Evolutionary conservation across 2,797 vertebrate species (phyloP).

Genomic region (Adelosebastes latens): DNA sequence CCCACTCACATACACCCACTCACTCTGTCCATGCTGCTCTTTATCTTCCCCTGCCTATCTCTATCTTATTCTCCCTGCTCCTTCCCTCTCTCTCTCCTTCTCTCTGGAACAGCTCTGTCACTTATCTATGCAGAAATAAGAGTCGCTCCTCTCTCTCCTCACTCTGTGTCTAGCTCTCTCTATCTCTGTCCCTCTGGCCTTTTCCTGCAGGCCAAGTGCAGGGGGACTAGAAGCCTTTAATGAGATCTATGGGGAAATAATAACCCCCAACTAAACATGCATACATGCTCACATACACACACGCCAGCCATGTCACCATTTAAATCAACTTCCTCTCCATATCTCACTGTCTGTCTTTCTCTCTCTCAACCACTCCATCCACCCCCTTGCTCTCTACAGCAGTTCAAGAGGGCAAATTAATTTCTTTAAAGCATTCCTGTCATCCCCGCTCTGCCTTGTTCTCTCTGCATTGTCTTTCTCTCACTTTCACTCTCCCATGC

Average conservation of each 20-base stretch:
- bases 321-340: conserved; percentile 28
- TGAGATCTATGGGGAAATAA: conserved; percentile 81
- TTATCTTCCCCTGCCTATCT: conserved; percentile 56
- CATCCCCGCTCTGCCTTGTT: background rate
- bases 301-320: conserved; percentile 26
- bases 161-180: conserved; percentile 7
- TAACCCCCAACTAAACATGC: conserved; percentile 28
- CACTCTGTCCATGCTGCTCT: conserved; percentile 62
- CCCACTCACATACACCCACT: conserved; percentile 73
- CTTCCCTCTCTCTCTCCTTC: conserved; percentile 14
- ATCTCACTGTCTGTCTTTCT: background rate
- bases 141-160: conserved; percentile 3
- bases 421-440: conserved; percentile 21
- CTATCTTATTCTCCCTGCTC: conserved; percentile 49
- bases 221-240: conserved; percentile 73
- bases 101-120: conserved; percentile 43
- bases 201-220: conserved; percentile 65
- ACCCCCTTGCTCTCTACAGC: conserved; percentile 1
- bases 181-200: conserved; percentile 49
- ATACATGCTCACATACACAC: conserved; percentile 3
- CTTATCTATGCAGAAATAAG: conserved; percentile 52
- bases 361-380: conserved; percentile 7
- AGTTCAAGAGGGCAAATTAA: conserved; percentile 21
- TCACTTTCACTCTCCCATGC: conserved; percentile 4
- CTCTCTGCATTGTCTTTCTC: conserved; percentile 6